Conservation (phyloP, 2,113 vertebrate genomes). For the Neogale vison region DNA sequence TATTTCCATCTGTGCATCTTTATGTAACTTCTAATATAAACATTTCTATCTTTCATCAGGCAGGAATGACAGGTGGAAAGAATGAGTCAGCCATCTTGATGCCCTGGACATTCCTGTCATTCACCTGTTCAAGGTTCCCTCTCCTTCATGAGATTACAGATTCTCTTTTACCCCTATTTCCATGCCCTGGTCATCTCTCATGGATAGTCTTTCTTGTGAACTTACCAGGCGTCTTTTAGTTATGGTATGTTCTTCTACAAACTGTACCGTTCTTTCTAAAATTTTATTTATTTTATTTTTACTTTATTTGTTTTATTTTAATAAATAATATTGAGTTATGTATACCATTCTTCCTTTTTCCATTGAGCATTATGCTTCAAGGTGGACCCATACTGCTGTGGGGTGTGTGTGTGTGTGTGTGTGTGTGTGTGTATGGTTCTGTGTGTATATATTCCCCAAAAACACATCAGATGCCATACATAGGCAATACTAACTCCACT, state of each 20-base stretch:
- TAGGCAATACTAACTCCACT: background rate
- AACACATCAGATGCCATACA: background rate
- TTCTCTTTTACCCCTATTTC: background rate
- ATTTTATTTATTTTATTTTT: background rate
- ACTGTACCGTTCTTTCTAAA: background rate
- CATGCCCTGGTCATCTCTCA: too few relatives aligned
- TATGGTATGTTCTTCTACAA: background rate
- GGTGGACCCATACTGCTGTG: background rate
- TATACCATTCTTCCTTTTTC: background rate
- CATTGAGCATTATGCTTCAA: background rate
- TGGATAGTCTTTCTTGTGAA: background rate
- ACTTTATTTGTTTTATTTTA: background rate
- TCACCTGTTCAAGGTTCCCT: background rate
- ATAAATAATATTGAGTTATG: background rate
- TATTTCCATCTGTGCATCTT: background rate
- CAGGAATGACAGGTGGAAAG: background rate
- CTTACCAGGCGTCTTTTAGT: background rate
- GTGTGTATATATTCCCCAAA: background rate
- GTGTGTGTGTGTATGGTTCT: background rate
- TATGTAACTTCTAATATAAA: background rate
- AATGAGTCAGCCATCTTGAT: background rate
- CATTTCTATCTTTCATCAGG: background rate
- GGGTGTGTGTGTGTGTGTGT: background rate
- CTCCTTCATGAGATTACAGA: background rate
- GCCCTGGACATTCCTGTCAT: background rate